Base-by-base conservation (phyloP, 1,140 invertebrate genomes). In the Radopholus similis region DNA sequence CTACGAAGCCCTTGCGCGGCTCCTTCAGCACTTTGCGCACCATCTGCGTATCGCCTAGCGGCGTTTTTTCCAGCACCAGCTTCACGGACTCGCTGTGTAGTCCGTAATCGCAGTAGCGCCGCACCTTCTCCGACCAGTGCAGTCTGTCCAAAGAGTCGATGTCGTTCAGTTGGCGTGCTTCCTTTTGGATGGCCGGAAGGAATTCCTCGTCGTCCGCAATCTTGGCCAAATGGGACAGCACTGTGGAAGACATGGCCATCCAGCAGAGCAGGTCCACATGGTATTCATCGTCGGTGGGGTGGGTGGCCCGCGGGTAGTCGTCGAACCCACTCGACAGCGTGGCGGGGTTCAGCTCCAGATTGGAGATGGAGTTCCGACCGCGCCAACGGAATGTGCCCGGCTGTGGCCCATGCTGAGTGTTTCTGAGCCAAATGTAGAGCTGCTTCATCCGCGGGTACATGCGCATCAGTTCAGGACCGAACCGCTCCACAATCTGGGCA, bases 371-470 rank as follows among this genome's bases (percentile, higher is more conserved):
- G 83, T 93, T 89, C 37, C 93, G 85, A 0, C 93, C 92, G 40
- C 89, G 84, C 93, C 93, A 95, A 18, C 84, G 80, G 63, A 71
- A 73, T 26, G 64, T 79, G 26, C 73, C 73, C 0, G 89, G 84
- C 21, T 89, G 68, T 23, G 88, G 86, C 0, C 94, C 95, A 57
- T 84, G 84, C 83, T 98, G 95, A 0, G 91, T 95, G 1, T 86
- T 89, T 77, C 96, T 95, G 82, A 93, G 96, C 93, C 94, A 99
- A 11, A 89, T 85, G 83, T 92, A 98, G 93, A 94, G 97, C 0
- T 88, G 87, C 83, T 92, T 87, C 3, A 95, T 78, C 21, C 87
- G 80, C 2, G 87, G 86, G 77, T 83, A 88, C 35, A 87, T 68
- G 15, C 77, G 76, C 47, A 77, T 76, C 4, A 87, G 66, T 54